phyloP scores from a whole-genome alignment of 2,797 vertebrate species.

The Botia kubotai region DNA sequence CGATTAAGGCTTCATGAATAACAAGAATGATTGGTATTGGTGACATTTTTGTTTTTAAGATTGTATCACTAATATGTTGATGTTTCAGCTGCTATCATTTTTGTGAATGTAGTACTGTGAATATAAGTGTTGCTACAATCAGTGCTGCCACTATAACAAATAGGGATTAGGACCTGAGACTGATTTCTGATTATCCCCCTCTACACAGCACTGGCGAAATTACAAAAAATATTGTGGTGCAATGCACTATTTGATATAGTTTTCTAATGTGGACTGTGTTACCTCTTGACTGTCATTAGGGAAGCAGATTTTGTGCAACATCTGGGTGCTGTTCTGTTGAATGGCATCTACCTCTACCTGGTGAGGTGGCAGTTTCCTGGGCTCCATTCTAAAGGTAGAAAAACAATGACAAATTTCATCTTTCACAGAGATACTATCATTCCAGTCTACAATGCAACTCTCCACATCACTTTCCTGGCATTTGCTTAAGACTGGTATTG shows the following conservation, averaged over 20 bases:
- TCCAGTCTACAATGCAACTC: background rate
- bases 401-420: slow-evolving; percentile 10
- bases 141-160: background rate
- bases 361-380: slow-evolving; percentile 92
- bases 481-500: slow-evolving; percentile 6
- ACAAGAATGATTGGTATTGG: background rate
- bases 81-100: background rate
- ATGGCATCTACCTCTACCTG: slow-evolving; percentile 90
- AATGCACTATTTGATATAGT: background rate
- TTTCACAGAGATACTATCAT: background rate
- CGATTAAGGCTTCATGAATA: background rate
- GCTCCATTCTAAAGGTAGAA: slow-evolving; percentile 79
- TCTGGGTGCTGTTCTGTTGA: slow-evolving; percentile 85
- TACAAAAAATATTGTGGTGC: background rate
- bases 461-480: background rate
- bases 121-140: background rate
- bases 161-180: background rate
- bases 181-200: no score
- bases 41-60: background rate
- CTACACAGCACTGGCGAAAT: background rate
- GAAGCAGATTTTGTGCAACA: slow-evolving; percentile 89
- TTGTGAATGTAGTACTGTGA: background rate
- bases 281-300: slow-evolving; percentile 90
- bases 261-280: background rate
- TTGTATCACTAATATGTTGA: background rate